These are phyloP conservation scores for Lasioglossum baleicum DNA, from an alignment of 1,140 invertebrate species.

Conservation along the genomic window DNA sequence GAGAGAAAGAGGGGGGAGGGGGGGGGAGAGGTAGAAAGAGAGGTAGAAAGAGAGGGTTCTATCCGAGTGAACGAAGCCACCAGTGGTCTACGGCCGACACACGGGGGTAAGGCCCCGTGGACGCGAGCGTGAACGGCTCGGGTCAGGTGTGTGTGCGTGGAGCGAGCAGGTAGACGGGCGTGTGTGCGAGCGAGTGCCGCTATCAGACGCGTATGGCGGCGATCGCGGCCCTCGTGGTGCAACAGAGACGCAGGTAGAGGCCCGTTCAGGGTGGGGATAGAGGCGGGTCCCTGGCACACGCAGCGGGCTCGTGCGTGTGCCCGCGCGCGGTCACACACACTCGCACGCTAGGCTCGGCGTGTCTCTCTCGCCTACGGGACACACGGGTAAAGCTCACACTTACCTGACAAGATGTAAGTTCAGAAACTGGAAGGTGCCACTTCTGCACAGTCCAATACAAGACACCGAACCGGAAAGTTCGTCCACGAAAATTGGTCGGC, in stretches of 20 bases:
- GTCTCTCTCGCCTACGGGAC: conserved; percentile 53
- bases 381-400: conserved; percentile 76
- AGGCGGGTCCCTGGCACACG: conserved; percentile 69
- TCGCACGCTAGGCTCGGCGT: neutral
- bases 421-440: conserved; percentile 78
- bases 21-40: neutral
- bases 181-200: conserved; percentile 40
- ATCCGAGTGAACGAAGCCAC: conserved; percentile 49
- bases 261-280: conserved; percentile 65
- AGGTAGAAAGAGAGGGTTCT: conserved; percentile 1
- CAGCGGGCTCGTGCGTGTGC: conserved; percentile 9
- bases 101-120: conserved; percentile 51
- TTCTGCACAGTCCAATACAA: conserved; percentile 79
- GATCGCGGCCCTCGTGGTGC: conserved; percentile 21
- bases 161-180: conserved; percentile 13
- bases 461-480: conserved; percentile 79
- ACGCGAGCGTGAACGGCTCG: conserved; percentile 16
- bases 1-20: too few relatives aligned
- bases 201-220: conserved; percentile 69
- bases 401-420: conserved; percentile 80
- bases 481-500: conserved; percentile 63
- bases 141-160: neutral
- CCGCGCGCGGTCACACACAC: conserved; percentile 57
- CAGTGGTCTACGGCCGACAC: conserved; percentile 56
- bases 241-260: conserved; percentile 13